Evolutionary conservation across 2,113 vertebrate genomes (phyloP).

Genomic region (Rana temporaria): DNA sequence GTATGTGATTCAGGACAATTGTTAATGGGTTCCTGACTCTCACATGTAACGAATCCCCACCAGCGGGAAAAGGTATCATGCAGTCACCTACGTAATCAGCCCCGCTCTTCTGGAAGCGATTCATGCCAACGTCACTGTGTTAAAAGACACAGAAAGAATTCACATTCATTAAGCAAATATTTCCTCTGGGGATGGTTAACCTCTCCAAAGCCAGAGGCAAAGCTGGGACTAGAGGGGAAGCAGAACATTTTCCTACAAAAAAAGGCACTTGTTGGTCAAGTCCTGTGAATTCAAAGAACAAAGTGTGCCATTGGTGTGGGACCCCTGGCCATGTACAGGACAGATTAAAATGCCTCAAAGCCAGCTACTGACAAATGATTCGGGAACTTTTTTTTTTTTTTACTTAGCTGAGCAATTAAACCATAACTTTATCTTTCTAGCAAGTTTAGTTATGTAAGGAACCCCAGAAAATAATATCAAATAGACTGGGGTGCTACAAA

Average conservation of each 20-base stretch:
- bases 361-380: no score
- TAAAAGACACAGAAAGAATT: constrained; percentile 4
- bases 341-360: no score
- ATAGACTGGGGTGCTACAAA: no score
- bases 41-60: neutral
- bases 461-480: no score
- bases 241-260: neutral
- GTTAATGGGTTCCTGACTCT: neutral
- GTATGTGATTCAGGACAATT: no score
- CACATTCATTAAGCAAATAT: neutral
- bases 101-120: neutral
- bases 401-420: no score
- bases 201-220: neutral
- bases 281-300: constrained; percentile 4
- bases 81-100: neutral
- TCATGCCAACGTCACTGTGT: neutral
- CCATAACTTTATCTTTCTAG: no score
- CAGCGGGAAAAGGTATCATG: neutral
- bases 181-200: neutral
- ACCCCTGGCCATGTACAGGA: neutral
- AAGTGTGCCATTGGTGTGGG: neutral
- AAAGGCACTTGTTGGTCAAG: neutral
- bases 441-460: no score
- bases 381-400: no score
- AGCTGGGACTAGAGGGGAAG: no score